Evolutionary conservation across 2,113 vertebrate species (phyloP).

Genomic region (Nicator chloris): DNA sequence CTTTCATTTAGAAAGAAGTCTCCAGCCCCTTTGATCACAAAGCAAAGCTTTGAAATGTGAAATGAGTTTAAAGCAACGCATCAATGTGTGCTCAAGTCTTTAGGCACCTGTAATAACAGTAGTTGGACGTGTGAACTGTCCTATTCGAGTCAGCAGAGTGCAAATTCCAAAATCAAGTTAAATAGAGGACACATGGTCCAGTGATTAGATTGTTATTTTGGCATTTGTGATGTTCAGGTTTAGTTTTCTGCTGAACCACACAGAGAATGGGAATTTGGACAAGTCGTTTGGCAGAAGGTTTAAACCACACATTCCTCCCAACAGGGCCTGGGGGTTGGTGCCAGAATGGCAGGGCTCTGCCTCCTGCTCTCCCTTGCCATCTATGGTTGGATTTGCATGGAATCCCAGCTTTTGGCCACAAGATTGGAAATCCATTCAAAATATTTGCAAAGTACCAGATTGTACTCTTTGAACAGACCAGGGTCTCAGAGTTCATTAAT

Average conservation of each 20-base stretch:
- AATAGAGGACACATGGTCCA: constrained; percentile 41
- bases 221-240: constrained; percentile 18
- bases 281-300: not conserved
- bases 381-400: not conserved
- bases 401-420: not conserved
- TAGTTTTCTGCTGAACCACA: constrained; percentile 9
- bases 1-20: constrained; percentile 27
- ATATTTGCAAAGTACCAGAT: not conserved
- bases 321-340: not conserved
- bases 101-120: constrained; percentile 58
- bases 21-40: constrained; percentile 44
- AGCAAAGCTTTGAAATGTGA: constrained; percentile 57
- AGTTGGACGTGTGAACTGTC: constrained; percentile 7
- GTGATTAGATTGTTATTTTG: constrained; percentile 34
- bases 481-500: not conserved
- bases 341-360: not conserved
- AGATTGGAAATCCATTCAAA: not conserved
- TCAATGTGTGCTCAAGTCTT: constrained; percentile 51
- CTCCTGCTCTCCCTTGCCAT: not conserved
- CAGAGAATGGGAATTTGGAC: not conserved
- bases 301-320: not conserved
- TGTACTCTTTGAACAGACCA: not conserved
- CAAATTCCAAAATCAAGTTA: constrained; percentile 40
- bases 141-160: not conserved
- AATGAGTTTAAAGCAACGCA: not conserved